Percentiles rank a stretch among this genome's conserved stretches.
phyloP scores from a whole-genome alignment of 1,140 invertebrate species.

The Heliothis virescens region DNA sequence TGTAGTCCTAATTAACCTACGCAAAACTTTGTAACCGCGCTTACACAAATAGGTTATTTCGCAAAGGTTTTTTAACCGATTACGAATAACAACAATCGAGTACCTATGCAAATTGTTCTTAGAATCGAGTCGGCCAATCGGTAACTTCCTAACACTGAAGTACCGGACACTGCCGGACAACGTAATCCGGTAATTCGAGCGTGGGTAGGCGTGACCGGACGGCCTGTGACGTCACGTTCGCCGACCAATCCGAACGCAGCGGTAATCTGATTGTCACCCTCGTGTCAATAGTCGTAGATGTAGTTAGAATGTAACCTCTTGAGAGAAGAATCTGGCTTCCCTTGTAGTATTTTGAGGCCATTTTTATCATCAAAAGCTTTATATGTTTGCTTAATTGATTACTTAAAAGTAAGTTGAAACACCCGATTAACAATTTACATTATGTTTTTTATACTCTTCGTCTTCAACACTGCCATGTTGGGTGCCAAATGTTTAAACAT shows the following conservation, averaged over 20 bases:
- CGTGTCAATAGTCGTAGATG: slow-evolving; percentile 43
- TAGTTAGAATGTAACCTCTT: slow-evolving; percentile 5
- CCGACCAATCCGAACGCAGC: slow-evolving; percentile 65
- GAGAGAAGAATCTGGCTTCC: neutral
- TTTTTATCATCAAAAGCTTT: no score
- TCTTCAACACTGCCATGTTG: no score
- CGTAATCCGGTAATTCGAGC: slow-evolving; percentile 68
- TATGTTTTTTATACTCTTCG: no score
- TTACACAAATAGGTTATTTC: slow-evolving; percentile 4
- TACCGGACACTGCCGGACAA: slow-evolving; percentile 60
- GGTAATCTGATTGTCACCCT: slow-evolving; percentile 75
- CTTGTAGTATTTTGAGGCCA: neutral
- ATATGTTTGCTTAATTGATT: no score
- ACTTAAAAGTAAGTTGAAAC: no score
- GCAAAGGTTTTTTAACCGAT: slow-evolving; percentile 12
- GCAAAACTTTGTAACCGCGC: no score
- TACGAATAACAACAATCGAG: slow-evolving; percentile 31
- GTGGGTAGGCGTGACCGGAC: slow-evolving; percentile 61
- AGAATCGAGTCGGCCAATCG: slow-evolving; percentile 22
- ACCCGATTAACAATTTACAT: no score
- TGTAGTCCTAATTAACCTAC: no score
- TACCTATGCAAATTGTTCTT: slow-evolving; percentile 43
- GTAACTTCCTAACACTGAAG: slow-evolving; percentile 1
- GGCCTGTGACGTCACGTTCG: slow-evolving; percentile 71
- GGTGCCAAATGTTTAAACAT: no score